phyloP scores from a whole-genome alignment of 2,888 invertebrate genomes.

The Cacoxenus indagator region DNA sequence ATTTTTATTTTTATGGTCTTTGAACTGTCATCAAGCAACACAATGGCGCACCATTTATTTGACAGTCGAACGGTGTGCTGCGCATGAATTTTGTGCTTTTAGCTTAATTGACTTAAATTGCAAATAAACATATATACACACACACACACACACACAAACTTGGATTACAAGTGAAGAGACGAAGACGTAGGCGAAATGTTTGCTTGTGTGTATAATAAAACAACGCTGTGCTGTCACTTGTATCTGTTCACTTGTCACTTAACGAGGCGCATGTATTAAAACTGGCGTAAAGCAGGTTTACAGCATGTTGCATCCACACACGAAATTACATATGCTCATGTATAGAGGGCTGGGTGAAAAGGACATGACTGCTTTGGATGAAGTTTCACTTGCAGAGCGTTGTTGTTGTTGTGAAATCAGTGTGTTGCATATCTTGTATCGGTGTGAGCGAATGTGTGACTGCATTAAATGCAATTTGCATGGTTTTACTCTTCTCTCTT shows the following conservation, averaged over 20 bases:
- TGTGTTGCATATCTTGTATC: background rate
- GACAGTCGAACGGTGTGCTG: constrained; percentile 9
- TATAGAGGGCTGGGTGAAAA: background rate
- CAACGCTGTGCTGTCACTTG: constrained; percentile 46
- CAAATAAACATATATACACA: background rate
- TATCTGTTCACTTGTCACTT: constrained; percentile 53
- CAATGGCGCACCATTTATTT: constrained; percentile 19
- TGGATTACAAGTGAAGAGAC: background rate
- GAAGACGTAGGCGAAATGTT: background rate
- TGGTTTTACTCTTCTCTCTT: constrained; percentile 28
- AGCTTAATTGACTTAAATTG: constrained; percentile 31
- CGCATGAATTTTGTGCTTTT: constrained; percentile 23
- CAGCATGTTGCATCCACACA: background rate
- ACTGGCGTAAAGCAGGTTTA: background rate
- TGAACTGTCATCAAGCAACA: background rate
- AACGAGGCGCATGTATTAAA: constrained; percentile 19
- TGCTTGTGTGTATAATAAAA: background rate
- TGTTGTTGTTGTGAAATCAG: background rate
- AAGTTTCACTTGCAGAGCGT: background rate
- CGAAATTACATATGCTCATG: background rate
- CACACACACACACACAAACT: background rate
- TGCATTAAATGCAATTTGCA: constrained; percentile 16
- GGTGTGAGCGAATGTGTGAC: background rate
- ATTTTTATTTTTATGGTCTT: too few species aligned
- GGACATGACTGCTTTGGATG: background rate